A percentile compares a stretch with the other conserved stretches of the same genome.
Conservation (phyloP, 2,888 invertebrate genomes). For the Orgyia antiqua region DNA sequence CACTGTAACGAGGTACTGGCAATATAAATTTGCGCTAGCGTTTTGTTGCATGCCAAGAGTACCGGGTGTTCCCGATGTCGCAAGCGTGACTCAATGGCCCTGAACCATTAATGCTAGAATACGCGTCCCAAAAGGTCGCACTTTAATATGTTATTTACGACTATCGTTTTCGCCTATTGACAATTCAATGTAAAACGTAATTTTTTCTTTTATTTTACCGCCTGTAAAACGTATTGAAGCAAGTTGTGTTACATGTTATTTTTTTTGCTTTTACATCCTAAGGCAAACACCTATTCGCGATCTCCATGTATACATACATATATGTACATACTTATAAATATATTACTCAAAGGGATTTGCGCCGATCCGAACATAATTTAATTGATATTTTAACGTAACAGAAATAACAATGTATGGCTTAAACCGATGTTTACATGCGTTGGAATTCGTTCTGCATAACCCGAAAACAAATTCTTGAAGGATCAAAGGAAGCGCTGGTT, state of each 20-base stretch:
- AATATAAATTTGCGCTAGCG: conserved; percentile 31
- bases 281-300: too few relatives aligned
- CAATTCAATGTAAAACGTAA: too few relatives aligned
- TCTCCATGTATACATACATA: too few relatives aligned
- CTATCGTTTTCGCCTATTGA: too few relatives aligned
- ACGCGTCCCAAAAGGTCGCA: conserved; percentile 41
- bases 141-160: conserved; percentile 29
- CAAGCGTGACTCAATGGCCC: conserved; percentile 56
- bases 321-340: too few relatives aligned
- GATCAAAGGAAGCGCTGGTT: conserved; percentile 50
- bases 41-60: conserved; percentile 53
- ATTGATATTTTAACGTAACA: conserved; percentile 28
- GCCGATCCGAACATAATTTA: conserved; percentile 23
- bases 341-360: conserved; percentile 7
- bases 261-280: too few relatives aligned
- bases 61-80: conserved; percentile 63
- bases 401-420: conserved; percentile 46
- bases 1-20: conserved; percentile 21
- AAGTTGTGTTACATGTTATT: too few relatives aligned
- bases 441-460: conserved; percentile 37
- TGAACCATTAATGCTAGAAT: conserved; percentile 56
- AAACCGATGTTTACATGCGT: conserved; percentile 42
- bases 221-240: too few relatives aligned
- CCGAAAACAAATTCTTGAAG: conserved; percentile 44
- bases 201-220: too few relatives aligned